Base-by-base conservation (phyloP, 1,140 invertebrate genomes). In the Paramacrobiotus metropolitanus region DNA sequence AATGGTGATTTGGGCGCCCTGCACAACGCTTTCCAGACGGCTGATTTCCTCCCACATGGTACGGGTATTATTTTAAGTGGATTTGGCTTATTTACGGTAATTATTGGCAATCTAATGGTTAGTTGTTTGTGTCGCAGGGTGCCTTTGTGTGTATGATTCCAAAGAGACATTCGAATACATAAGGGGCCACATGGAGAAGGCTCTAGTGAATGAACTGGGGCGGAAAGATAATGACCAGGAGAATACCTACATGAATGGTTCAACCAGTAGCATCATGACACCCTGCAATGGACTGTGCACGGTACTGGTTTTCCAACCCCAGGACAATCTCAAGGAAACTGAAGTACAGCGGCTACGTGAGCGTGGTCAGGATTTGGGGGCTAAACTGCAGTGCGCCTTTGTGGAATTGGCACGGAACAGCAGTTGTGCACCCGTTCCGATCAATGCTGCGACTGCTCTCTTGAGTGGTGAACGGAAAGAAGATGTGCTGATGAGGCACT, bases 1-100 rank as follows among this genome's bases (percentile, higher is more conserved):
- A 84, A 84, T 71, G 85, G 85, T 15, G 85, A 89, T 74, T 83
- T 87, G 62, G 81, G 81, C 69, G 72, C 83, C 67, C 82, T 83
- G 40, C 81, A 84, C 65, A 84, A 84, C 74, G 80, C 80, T 29
- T 83, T 86, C 68, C 78, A 79, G 65, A 83, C 83, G 18, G 77
- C 81, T 3, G 81, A 84, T 69, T 86, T 86, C 69, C 77, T 80
- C 70, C 83, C 84, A 60, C 82, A 86, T 72, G 82, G 82, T 82
- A 69, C 70, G 70, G 34, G 9, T 40, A 40, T n/a, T 40, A n/a
- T 9, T 9, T 40, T 40, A 40, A 40, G 34, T 40, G 34, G n/a
- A n/a, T n/a, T n/a, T n/a, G n/a, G n/a, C n/a, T n/a, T n/a, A n/a
- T n/a, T n/a, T n/a, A n/a, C n/a, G n/a, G n/a, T n/a, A n/a, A n/a